Evolutionary conservation across 1,140 invertebrate genomes (phyloP).

Genomic region (Lepidurus packardi): DNA sequence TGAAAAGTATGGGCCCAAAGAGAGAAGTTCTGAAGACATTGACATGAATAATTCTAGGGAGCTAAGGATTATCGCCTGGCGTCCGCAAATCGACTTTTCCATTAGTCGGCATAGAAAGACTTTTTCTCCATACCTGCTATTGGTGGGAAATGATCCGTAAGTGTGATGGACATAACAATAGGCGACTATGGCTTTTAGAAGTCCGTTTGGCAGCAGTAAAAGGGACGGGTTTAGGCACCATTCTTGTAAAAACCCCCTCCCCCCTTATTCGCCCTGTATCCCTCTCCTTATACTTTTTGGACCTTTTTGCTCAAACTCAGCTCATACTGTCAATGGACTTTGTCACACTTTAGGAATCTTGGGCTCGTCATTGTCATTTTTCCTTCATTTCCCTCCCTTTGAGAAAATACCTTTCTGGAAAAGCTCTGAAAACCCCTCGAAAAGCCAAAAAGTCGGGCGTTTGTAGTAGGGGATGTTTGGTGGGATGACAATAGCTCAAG

Average conservation of each 20-base stretch:
- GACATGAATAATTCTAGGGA: conserved; percentile 10
- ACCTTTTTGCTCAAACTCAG: neutral
- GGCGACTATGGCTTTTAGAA: conserved; percentile 14
- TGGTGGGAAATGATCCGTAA: conserved; percentile 17
- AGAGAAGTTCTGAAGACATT: neutral
- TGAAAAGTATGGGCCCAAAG: too few relatives aligned
- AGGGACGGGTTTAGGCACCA: neutral
- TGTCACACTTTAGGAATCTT: conserved; percentile 22
- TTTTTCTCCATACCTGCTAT: conserved; percentile 13
- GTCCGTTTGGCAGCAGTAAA: neutral
- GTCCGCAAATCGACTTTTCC: conserved; percentile 18
- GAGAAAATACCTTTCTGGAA: conserved; percentile 23
- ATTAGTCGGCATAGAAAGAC: conserved; percentile 18
- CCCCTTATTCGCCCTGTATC: neutral
- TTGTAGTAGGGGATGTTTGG: neutral
- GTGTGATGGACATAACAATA: conserved; percentile 18
- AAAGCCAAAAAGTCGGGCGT: neutral
- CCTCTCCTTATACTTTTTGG: neutral
- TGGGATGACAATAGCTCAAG: conserved; percentile 14
- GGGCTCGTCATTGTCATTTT: conserved; percentile 24
- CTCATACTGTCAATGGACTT: conserved; percentile 5
- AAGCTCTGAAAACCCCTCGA: neutral
- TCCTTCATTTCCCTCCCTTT: neutral
- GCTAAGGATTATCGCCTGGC: conserved; percentile 5
- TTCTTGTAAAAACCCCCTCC: neutral